A percentile compares a stretch with the other conserved stretches of the same genome.
Conservation (phyloP, 2,888 invertebrate species). For the Pocota personata region DNA sequence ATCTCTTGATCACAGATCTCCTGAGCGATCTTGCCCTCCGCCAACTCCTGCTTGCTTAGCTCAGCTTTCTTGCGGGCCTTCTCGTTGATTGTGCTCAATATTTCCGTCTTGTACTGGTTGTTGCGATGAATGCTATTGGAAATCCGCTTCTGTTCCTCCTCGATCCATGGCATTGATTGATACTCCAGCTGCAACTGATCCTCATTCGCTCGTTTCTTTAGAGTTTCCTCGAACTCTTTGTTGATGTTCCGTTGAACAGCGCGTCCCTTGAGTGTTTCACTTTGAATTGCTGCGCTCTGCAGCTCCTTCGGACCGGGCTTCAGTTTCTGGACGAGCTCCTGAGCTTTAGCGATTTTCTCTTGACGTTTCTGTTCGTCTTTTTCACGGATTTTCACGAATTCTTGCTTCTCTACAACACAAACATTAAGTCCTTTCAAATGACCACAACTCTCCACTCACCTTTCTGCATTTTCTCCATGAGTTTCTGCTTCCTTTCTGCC, state of each 20-base stretch:
- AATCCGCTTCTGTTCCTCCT: slow-evolving; percentile 79
- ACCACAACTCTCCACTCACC: slow-evolving; percentile 49
- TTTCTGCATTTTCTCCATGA: slow-evolving; percentile 66
- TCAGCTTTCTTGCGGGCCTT: slow-evolving; percentile 76
- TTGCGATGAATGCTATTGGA: slow-evolving; percentile 76
- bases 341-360: slow-evolving; percentile 79
- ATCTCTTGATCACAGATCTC: slow-evolving; percentile 78
- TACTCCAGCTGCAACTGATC: slow-evolving; percentile 79
- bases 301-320: slow-evolving; percentile 80
- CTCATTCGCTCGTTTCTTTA: slow-evolving; percentile 76
- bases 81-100: slow-evolving; percentile 78
- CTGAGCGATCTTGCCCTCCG: slow-evolving; percentile 75
- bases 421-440: not conserved
- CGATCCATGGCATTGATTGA: slow-evolving; percentile 81
- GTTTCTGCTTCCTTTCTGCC: slow-evolving; percentile 72
- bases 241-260: slow-evolving; percentile 79
- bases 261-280: slow-evolving; percentile 80
- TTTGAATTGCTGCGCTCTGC: slow-evolving; percentile 80
- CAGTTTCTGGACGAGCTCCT: slow-evolving; percentile 79
- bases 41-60: slow-evolving; percentile 73
- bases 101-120: slow-evolving; percentile 78
- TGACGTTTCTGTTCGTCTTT: slow-evolving; percentile 77
- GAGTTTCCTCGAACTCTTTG: slow-evolving; percentile 76
- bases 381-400: slow-evolving; percentile 72
- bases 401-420: slow-evolving; percentile 29